phyloP scores from a whole-genome alignment of 2,113 vertebrate species.

The Colinus virginianus region DNA sequence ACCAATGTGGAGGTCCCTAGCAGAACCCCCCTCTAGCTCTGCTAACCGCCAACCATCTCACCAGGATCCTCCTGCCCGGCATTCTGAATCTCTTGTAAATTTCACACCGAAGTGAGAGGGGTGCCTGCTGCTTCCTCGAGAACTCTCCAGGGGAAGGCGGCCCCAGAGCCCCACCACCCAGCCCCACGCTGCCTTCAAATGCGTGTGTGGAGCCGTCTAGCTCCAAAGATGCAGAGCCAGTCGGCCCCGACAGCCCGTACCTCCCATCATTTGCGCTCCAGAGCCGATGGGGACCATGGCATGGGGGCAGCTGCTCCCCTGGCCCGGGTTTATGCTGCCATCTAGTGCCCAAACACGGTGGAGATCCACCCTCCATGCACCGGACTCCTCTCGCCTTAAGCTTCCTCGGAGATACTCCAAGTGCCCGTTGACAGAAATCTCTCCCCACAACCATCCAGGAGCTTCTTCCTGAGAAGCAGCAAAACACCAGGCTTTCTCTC shows the following conservation, averaged over 20 bases:
- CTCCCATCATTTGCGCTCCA: background rate
- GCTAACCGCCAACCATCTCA: background rate
- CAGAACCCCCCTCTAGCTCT: background rate
- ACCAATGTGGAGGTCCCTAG: no score
- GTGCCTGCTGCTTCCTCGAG: no score
- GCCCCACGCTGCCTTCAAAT: background rate
- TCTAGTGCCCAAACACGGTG: background rate
- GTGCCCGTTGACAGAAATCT: background rate
- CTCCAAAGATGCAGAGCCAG: background rate
- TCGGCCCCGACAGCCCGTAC: background rate
- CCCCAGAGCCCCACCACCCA: background rate
- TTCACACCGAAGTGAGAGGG: accelerated
- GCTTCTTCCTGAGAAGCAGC: background rate
- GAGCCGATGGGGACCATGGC: no score
- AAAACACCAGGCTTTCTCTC: background rate
- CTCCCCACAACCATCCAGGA: background rate
- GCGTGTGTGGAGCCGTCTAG: background rate
- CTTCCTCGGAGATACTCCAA: background rate
- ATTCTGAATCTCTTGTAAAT: background rate
- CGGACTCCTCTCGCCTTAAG: background rate
- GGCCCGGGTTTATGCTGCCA: background rate
- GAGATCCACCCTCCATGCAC: background rate
- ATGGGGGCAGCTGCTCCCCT: background rate
- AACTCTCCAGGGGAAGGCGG: background rate
- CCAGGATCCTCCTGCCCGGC: accelerated